phyloP scores from a whole-genome alignment of 2,888 invertebrate species.

The Venustoraphidia nigricollis region DNA sequence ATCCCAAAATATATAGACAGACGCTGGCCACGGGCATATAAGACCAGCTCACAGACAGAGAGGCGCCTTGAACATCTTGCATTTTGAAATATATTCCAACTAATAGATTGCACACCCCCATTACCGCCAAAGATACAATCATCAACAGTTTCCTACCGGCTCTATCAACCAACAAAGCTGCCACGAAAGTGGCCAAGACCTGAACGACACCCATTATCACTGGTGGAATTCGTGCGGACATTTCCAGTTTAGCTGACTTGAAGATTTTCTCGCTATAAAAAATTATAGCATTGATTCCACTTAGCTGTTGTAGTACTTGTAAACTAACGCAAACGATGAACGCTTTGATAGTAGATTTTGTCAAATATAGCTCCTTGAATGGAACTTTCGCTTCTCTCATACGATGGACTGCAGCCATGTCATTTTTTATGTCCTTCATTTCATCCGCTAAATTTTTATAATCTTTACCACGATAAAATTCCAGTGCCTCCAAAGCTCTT shows the following conservation, averaged over 20 bases:
- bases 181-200: slow-evolving; percentile 47
- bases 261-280: slow-evolving; percentile 62
- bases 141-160: slow-evolving; percentile 63
- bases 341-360: slow-evolving; percentile 20
- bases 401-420: slow-evolving; percentile 11
- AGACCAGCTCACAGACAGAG: slow-evolving; percentile 8
- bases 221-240: slow-evolving; percentile 44
- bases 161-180: slow-evolving; percentile 55
- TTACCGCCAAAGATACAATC: slow-evolving; percentile 52
- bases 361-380: slow-evolving; percentile 11
- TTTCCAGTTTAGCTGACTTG: slow-evolving; percentile 46
- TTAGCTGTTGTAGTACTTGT: slow-evolving; percentile 56
- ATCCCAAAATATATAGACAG: slow-evolving; percentile 27
- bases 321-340: slow-evolving; percentile 24
- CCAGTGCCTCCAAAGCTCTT: slow-evolving; percentile 44
- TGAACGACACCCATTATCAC: slow-evolving; percentile 67
- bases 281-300: slow-evolving; percentile 65
- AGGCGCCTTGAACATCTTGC: slow-evolving; percentile 31
- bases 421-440: slow-evolving; percentile 43
- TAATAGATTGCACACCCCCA: slow-evolving; percentile 47
- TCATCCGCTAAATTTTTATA: slow-evolving; percentile 43
- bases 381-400: slow-evolving; percentile 8
- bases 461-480: slow-evolving; percentile 52
- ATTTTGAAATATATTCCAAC: slow-evolving; percentile 56
- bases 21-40: slow-evolving; percentile 27